phyloP scores from a whole-genome alignment of 2,797 vertebrate species.

The Pipistrellus pipistrellus region DNA sequence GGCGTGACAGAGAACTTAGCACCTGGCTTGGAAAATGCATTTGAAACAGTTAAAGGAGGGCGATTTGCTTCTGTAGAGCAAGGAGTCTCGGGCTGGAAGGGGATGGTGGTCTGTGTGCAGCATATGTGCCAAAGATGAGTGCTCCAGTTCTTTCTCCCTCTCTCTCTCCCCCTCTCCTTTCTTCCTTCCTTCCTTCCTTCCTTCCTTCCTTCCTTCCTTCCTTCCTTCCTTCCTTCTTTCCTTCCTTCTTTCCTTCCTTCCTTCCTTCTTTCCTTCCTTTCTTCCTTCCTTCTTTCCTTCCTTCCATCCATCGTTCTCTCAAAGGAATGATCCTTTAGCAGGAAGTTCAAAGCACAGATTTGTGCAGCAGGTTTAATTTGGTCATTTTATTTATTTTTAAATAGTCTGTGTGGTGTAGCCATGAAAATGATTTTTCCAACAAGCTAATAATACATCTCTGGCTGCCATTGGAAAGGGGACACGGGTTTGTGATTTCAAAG shows the following conservation, averaged over 20 bases:
- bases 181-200: too few species aligned
- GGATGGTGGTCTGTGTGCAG: not conserved
- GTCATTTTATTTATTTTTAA: not conserved
- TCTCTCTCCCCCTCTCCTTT: not conserved
- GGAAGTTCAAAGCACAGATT: constrained; percentile 67
- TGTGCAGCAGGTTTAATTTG: constrained; percentile 63
- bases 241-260: too few species aligned
- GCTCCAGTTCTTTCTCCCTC: not conserved
- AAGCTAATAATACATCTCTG: constrained; percentile 70
- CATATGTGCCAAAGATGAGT: not conserved
- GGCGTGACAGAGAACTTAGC: not conserved
- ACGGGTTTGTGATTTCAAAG: constrained; percentile 76
- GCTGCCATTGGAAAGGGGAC: constrained; percentile 62
- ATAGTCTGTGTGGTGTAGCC: not conserved
- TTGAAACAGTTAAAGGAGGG: not conserved
- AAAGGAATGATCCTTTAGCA: constrained; percentile 53
- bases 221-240: too few species aligned
- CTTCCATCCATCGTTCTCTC: not conserved
- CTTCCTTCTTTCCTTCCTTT: not conserved
- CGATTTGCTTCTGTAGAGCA: constrained; percentile 24
- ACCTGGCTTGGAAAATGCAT: constrained; percentile 63
- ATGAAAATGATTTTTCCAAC: constrained; percentile 49
- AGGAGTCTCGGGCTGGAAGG: not conserved
- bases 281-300: not conserved
- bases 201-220: too few species aligned